Evolutionary conservation across 1,140 invertebrate species (phyloP).

Genomic region (Drosophila miranda): DNA sequence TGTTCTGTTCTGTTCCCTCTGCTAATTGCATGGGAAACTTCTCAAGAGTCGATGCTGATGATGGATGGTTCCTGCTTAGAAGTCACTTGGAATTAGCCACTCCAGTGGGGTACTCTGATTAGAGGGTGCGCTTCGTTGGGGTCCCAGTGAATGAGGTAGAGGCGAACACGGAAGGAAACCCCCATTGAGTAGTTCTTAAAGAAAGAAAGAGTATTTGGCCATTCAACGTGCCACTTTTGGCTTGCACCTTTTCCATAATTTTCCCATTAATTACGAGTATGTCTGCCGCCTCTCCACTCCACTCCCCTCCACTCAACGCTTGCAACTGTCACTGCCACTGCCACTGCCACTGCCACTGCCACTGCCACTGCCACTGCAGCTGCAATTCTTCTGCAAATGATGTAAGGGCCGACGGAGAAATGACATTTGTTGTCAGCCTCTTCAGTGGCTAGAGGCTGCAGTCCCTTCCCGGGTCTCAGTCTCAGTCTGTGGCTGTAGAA

Average conservation of each 20-base stretch:
- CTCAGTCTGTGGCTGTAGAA: slow-evolving; percentile 32
- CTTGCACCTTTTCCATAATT: slow-evolving; percentile 52
- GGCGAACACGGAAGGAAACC: too few species aligned
- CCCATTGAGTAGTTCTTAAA: too few species aligned
- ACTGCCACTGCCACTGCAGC: slow-evolving; percentile 25
- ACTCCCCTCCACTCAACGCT: slow-evolving; percentile 28
- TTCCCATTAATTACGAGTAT: slow-evolving; percentile 63
- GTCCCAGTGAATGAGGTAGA: too few species aligned
- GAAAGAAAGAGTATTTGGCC: slow-evolving; percentile 18
- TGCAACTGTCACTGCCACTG: slow-evolving; percentile 17
- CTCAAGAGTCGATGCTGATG: slow-evolving; percentile 36
- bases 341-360: not conserved
- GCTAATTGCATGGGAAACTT: slow-evolving; percentile 74
- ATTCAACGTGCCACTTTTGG: slow-evolving; percentile 27
- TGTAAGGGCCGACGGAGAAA: slow-evolving; percentile 46
- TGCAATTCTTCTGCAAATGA: slow-evolving; percentile 64
- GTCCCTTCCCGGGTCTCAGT: not conserved
- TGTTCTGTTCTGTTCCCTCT: slow-evolving; percentile 18
- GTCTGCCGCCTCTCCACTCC: slow-evolving; percentile 1
- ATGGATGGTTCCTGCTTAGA: slow-evolving; percentile 32
- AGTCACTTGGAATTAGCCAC: slow-evolving; percentile 34
- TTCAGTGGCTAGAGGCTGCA: slow-evolving; percentile 21
- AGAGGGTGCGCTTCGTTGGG: not conserved
- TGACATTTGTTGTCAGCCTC: slow-evolving; percentile 74
- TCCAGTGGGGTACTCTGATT: not conserved